These are phyloP conservation scores for Eclectus roratus DNA, from an alignment of 2,113 vertebrate genomes.

Conservation along the genomic window DNA sequence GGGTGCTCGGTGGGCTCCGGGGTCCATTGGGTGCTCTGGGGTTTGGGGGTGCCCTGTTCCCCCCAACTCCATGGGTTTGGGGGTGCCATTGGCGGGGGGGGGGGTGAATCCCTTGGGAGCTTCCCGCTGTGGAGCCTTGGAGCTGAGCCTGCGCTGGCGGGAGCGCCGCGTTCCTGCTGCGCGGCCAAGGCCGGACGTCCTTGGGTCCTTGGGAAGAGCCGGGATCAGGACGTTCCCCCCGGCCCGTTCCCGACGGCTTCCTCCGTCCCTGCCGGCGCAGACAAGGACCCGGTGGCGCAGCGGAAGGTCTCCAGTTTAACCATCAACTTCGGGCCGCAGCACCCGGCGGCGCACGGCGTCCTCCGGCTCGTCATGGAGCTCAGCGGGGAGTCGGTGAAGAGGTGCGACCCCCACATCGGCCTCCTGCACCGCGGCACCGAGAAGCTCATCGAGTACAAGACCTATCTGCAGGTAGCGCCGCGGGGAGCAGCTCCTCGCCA, in stretches of 20 bases:
- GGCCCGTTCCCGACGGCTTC: neutral
- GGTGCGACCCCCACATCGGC: conserved; percentile 92
- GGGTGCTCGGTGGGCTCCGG: neutral
- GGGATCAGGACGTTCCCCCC: too few relatives aligned
- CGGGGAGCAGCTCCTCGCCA: too few relatives aligned
- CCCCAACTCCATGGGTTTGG: too few relatives aligned
- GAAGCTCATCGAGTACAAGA: conserved; percentile 96
- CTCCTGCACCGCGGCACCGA: conserved; percentile 92
- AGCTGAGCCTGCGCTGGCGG: neutral
- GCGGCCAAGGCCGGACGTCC: neutral
- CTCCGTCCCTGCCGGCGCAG: conserved; percentile 55
- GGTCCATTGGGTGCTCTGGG: too few relatives aligned
- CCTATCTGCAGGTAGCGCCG: conserved; percentile 82
- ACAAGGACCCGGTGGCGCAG: conserved; percentile 81
- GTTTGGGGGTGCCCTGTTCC: too few relatives aligned
- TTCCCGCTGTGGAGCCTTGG: neutral
- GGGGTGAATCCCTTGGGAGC: neutral
- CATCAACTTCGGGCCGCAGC: conserved; percentile 95
- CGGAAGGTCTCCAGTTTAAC: conserved; percentile 85
- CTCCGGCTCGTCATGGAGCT: conserved; percentile 92
- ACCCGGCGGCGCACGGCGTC: conserved; percentile 93
- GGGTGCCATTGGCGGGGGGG: too few relatives aligned
- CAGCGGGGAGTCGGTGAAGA: conserved; percentile 90
- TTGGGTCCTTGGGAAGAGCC: too few relatives aligned
- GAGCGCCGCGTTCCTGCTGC: neutral